Base-by-base conservation (phyloP, 1,140 invertebrate genomes). In the Hylaeus volcanicus region DNA sequence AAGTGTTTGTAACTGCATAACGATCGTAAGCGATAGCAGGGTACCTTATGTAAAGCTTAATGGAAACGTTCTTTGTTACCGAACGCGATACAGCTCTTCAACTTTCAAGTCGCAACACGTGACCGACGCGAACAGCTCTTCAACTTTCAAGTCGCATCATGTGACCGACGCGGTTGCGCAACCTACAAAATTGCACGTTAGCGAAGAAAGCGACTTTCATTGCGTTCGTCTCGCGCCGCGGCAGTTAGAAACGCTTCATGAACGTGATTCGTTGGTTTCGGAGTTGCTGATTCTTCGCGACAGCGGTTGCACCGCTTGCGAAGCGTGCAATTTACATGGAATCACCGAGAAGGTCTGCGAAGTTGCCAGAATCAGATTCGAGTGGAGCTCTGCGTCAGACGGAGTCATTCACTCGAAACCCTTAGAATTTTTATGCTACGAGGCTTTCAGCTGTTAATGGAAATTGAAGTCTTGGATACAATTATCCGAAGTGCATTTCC, bases 331-430 rank as follows among this genome's bases (percentile, higher is more conserved):
- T 8, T 69, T 88, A 39, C 76, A 82, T 39, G 70, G 70, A 5
- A 41, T 56, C 8, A 53, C 51, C 3, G 65, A 78, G 8, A 61
- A 81, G 12, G 69, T 88, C 2, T 92, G 92, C 73, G 66, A 85
- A n/a, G 77, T 91, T 53, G 85, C 90, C 15, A 87, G 81, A 41
- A 79, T 75, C 45, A 87, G 86, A 45, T 90, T 89, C 72, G 91
- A 93, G 69, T 91, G 89, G 89, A 92, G 91, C 84, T 91, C 91
- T 0, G 91, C 87, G 12, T 72, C 79, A 8, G 89, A 92, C 74
- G 88, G 88, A 58, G 63, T 87, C 26, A 91, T 91, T 1, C 91
- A 92, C 81, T 66, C 83, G 11, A 92, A 92, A 79, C 90, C 91
- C n/a, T 92, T 89, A 43, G 56, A 91, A 3, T 90, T 91, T 86